phyloP scores from a whole-genome alignment of 1,140 invertebrate species.

The Drosophila bifasciata region DNA sequence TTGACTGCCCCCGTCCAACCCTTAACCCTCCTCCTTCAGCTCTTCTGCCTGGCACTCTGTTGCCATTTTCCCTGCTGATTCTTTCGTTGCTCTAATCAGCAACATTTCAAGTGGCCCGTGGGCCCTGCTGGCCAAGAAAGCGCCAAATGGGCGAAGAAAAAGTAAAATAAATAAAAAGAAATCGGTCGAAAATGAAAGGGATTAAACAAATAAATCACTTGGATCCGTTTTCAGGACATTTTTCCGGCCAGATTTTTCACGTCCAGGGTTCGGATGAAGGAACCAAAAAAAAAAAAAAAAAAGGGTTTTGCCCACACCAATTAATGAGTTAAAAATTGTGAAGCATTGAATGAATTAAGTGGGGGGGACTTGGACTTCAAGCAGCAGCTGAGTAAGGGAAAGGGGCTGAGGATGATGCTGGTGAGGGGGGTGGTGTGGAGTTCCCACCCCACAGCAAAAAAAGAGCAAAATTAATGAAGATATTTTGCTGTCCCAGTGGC shows the following conservation, averaged over 20 bases:
- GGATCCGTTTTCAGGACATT: constrained; percentile 66
- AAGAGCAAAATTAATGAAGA: constrained; percentile 83
- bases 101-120: constrained; percentile 66
- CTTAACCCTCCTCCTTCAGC: too few species aligned
- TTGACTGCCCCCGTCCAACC: neutral
- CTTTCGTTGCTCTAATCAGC: constrained; percentile 58
- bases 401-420: too few species aligned
- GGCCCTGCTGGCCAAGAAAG: neutral
- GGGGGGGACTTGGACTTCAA: too few species aligned
- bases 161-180: constrained; percentile 54
- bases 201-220: constrained; percentile 83
- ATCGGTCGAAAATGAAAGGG: constrained; percentile 70
- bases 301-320: constrained; percentile 77
- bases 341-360: constrained; percentile 78
- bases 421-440: neutral
- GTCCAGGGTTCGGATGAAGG: neutral
- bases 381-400: constrained; percentile 1
- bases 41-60: neutral
- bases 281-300: constrained; percentile 32
- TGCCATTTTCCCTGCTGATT: constrained; percentile 5
- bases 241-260: constrained; percentile 24
- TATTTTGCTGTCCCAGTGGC: constrained; percentile 70
- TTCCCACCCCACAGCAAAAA: constrained; percentile 51
- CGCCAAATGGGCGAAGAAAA: neutral
- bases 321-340: constrained; percentile 83